Evolutionary conservation across 2,888 invertebrate genomes (phyloP), one percentile per base, ranked within the genome.

Genomic region (Sisyra nigra): DNA sequence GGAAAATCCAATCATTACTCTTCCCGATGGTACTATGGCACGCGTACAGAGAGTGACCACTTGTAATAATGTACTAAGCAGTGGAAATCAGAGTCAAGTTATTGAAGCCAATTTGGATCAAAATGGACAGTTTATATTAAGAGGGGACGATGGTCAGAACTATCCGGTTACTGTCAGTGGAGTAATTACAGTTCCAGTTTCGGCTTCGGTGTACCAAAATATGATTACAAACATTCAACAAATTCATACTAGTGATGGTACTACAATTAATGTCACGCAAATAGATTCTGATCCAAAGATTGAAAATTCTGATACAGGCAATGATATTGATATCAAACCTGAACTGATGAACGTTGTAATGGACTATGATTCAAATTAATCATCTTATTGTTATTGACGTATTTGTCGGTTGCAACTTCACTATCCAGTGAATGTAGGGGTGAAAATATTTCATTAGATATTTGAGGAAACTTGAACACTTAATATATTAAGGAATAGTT

Each of bases 21-120:
- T 94, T 58, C 89, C 93, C 1, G 93, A 94, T 65, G 93, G 93
- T 47, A 92, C 92, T 51, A 92, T 91, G 41, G 93, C 92, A 44
- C 92, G 92, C 66, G 91, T 94, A 46, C 80, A 83, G 63, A 81
- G 82, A 46, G 77, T 82, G 54, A 76, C 79, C 42, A 76, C 75
- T n/a, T n/a, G n/a, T n/a, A n/a, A 50, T 69, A 71, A 59, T 63
- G 61, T 51, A 6, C 42, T 32, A 15, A 15, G 83, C 83, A 59
- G 76, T 80, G 10, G 79, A 81, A 53, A 72, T 74, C 14, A 80
- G 79, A 54, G 76, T 81, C 38, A 83, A 13, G 80, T 87, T 29
- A 83, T 88, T n/a, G 89, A 91, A 65, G 89, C 91, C 48, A 82
- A 87, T 45, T 72, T 91, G 53, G 85, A 82, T 58, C 88, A 85